Evolutionary conservation across 2,113 vertebrate species (phyloP).

Genomic region (Halichoeres trimaculatus): DNA sequence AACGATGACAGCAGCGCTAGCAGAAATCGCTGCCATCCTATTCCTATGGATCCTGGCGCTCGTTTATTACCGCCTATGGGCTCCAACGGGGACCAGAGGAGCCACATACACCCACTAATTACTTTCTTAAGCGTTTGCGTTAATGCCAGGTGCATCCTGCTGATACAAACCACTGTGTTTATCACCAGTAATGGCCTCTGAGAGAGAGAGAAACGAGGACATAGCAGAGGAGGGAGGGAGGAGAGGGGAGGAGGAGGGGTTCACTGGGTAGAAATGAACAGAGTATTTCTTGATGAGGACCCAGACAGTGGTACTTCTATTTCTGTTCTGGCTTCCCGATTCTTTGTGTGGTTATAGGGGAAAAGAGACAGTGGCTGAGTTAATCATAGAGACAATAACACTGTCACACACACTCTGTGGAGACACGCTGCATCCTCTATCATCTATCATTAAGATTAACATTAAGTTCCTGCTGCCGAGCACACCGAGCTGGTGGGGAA

Average conservation of each 20-base stretch:
- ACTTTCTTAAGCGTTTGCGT: conserved; percentile 75
- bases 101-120: conserved; percentile 77
- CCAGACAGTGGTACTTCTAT: conserved; percentile 56
- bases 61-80: conserved; percentile 75
- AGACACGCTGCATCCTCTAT: conserved; percentile 53
- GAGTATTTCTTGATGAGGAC: conserved; percentile 65
- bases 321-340: conserved; percentile 46
- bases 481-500: conserved; percentile 32
- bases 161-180: conserved; percentile 80
- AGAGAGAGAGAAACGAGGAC: conserved; percentile 36
- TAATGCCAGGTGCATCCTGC: conserved; percentile 82
- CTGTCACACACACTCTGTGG: conserved; percentile 65
- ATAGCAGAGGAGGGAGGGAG: background rate
- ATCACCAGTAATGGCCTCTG: conserved; percentile 77
- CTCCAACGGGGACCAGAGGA: conserved; percentile 65
- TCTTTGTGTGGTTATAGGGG: conserved; percentile 51
- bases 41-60: conserved; percentile 66
- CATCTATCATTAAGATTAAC: conserved; percentile 79
- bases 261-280: conserved; percentile 23
- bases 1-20: conserved; percentile 67
- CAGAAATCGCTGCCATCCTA: conserved; percentile 61
- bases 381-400: conserved; percentile 75
- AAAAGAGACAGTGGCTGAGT: conserved; percentile 51
- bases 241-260: conserved; percentile 1
- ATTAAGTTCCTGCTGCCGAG: conserved; percentile 59